These are phyloP conservation scores for Dasyprocta punctata DNA, from an alignment of 2,113 vertebrate genomes.

Conservation along the genomic window DNA sequence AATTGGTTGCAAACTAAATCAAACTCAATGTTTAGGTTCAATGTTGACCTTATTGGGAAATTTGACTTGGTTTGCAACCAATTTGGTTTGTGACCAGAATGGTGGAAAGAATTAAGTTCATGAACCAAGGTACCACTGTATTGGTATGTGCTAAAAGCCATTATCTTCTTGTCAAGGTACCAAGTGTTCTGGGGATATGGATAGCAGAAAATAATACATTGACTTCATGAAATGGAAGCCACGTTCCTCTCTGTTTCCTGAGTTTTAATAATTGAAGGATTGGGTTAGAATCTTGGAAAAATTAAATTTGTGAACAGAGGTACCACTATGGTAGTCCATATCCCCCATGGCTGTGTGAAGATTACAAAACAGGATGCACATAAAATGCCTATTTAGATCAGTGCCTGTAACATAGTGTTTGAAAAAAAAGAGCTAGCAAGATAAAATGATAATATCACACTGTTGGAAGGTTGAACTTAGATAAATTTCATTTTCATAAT, in stretches of 20 bases:
- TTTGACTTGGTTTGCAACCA: background rate
- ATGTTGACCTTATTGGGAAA: background rate
- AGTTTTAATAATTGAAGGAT: background rate
- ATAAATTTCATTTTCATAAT: background rate
- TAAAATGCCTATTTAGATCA: slow-evolving; percentile 13
- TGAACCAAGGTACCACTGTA: background rate
- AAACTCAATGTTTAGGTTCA: background rate
- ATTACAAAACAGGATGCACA: background rate
- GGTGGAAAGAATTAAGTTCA: background rate
- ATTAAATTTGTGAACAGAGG: background rate
- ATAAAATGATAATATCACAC: background rate
- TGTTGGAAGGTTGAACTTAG: slow-evolving; percentile 14
- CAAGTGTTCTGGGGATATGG: background rate
- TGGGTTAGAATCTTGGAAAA: background rate
- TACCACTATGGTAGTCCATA: background rate
- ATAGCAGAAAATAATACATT: background rate
- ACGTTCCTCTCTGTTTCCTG: background rate
- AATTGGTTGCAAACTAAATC: background rate
- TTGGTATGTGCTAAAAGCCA: background rate
- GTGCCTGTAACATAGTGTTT: background rate
- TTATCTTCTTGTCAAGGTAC: background rate
- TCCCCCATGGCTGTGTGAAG: background rate
- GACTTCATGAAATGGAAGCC: background rate
- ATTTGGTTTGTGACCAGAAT: background rate
- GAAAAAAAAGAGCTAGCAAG: background rate